Evolutionary conservation across 2,113 vertebrate genomes (phyloP).

Genomic region (Phalacrocorax aristotelis): DNA sequence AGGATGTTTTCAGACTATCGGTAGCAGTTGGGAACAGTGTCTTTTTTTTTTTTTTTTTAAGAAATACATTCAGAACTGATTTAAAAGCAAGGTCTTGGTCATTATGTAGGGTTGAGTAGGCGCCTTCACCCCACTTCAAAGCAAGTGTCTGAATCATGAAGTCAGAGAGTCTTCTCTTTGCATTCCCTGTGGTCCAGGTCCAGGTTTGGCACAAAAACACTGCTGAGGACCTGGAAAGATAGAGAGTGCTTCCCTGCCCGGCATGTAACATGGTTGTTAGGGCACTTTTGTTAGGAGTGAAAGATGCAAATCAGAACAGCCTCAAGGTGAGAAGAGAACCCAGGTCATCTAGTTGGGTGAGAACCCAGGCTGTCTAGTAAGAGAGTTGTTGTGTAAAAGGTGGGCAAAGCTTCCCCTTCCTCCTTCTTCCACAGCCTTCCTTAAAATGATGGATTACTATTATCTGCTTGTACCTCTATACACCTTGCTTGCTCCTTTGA

Average conservation of each 20-base stretch:
- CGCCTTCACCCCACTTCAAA: background rate
- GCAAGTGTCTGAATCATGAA: background rate
- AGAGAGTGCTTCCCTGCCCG: background rate
- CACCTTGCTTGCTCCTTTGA: background rate
- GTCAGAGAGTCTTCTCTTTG: background rate
- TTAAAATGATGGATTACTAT: background rate
- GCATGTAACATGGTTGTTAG: background rate
- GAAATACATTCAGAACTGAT: background rate
- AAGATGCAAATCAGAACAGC: background rate
- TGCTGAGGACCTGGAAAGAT: background rate
- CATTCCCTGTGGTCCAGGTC: background rate
- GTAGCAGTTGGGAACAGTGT: background rate
- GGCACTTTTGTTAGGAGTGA: background rate
- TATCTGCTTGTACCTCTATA: background rate
- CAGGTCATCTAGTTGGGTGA: background rate
- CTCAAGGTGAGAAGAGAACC: background rate
- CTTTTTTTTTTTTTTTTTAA: background rate
- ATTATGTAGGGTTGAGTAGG: background rate
- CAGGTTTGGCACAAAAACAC: background rate
- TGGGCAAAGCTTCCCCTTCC: background rate
- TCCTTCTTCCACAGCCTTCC: background rate
- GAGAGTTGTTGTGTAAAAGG: background rate
- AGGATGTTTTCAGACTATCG: background rate
- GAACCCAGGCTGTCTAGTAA: background rate
- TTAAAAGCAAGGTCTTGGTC: background rate